Conservation (phyloP, 2,113 vertebrate genomes). For the Columba livia region DNA sequence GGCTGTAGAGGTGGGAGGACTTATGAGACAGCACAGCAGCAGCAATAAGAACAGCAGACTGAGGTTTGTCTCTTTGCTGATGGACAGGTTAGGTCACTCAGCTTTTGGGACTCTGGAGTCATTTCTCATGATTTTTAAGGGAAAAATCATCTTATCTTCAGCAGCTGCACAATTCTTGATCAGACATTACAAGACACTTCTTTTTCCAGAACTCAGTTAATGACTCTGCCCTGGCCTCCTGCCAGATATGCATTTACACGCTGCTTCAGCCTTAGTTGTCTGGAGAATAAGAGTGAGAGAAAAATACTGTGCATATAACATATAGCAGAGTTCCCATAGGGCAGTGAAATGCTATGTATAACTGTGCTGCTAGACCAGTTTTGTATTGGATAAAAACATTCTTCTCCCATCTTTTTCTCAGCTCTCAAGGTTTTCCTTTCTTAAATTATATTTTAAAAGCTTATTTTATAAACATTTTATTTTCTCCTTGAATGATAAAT, state of each 20-base stretch:
- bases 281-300: neutral
- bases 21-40: neutral
- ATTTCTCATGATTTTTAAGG: neutral
- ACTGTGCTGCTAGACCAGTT: neutral
- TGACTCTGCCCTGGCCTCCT: neutral
- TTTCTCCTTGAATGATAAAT: neutral
- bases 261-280: neutral
- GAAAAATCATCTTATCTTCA: neutral
- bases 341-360: neutral
- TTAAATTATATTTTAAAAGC: neutral
- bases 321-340: neutral
- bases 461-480: neutral
- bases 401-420: neutral
- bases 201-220: slow-evolving; percentile 1
- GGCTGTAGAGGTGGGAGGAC: accelerated
- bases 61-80: neutral
- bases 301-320: neutral
- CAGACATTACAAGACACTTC: neutral
- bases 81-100: neutral
- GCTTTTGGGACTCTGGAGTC: neutral
- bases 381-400: neutral
- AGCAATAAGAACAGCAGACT: neutral
- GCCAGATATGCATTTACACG: neutral
- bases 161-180: neutral
- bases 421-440: neutral